phyloP scores from a whole-genome alignment of 2,888 invertebrate species.

The Patella ulyssiponensis region DNA sequence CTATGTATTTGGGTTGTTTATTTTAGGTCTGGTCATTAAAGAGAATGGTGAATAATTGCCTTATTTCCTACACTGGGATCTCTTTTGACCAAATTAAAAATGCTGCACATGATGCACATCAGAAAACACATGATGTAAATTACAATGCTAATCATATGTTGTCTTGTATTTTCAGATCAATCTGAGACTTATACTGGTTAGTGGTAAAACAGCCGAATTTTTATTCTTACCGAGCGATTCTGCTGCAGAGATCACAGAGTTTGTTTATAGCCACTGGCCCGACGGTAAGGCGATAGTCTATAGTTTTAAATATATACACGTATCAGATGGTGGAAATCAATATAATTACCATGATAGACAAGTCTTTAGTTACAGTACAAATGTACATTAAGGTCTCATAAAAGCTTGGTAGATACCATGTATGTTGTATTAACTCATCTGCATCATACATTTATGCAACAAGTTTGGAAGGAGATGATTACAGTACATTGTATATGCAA shows the following conservation, averaged over 20 bases:
- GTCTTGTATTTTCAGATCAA: constrained; percentile 85
- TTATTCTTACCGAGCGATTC: constrained; percentile 96
- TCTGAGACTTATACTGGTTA: constrained; percentile 96
- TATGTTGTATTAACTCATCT: too few relatives aligned
- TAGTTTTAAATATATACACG: not conserved
- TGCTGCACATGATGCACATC: too few relatives aligned
- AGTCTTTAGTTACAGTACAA: not conserved
- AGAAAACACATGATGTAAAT: too few relatives aligned
- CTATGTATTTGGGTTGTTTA: too few relatives aligned
- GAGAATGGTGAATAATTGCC: too few relatives aligned
- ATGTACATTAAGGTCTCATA: not conserved
- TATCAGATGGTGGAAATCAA: too few relatives aligned
- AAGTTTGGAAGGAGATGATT: too few relatives aligned
- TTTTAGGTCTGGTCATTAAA: too few relatives aligned
- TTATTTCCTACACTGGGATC: too few relatives aligned
- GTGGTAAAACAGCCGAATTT: constrained; percentile 99
- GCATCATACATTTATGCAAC: too few relatives aligned
- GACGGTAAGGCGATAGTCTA: constrained; percentile 81
- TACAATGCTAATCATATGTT: not conserved
- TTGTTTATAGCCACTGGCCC: constrained; percentile 99
- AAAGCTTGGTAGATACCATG: not conserved
- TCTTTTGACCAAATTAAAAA: too few relatives aligned
- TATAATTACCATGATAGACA: not conserved
- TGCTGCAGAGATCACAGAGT: constrained; percentile 98
- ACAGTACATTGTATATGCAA: too few relatives aligned